phyloP scores from a whole-genome alignment of 2,797 vertebrate species.

The Sebastes hopkinsi region DNA sequence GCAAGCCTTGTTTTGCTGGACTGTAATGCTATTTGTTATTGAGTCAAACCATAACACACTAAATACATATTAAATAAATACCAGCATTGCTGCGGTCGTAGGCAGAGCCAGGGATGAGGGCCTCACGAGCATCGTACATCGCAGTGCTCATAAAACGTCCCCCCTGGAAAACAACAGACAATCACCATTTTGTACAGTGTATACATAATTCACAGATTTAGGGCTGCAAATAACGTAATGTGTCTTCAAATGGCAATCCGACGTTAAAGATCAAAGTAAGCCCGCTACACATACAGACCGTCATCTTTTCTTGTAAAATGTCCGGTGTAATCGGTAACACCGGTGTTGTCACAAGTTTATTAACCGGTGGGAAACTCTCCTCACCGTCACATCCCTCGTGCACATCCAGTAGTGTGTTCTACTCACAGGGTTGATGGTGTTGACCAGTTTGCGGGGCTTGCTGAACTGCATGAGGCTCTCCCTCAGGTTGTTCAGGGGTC shows the following conservation, averaged over 20 bases:
- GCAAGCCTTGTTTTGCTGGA: neutral
- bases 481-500: slow-evolving; percentile 96
- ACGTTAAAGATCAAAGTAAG: too few species aligned
- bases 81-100: slow-evolving; percentile 95
- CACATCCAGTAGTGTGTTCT: neutral
- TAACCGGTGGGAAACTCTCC: too few species aligned
- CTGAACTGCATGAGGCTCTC: slow-evolving; percentile 99
- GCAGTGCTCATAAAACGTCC: slow-evolving; percentile 99
- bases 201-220: neutral
- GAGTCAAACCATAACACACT: neutral
- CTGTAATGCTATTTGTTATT: neutral
- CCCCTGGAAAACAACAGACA: slow-evolving; percentile 81
- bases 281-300: too few species aligned
- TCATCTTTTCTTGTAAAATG: too few species aligned
- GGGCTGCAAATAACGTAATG: neutral
- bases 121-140: slow-evolving; percentile 98
- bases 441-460: slow-evolving; percentile 98
- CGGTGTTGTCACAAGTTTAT: too few species aligned
- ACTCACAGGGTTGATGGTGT: slow-evolving; percentile 98
- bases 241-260: neutral
- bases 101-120: slow-evolving; percentile 96
- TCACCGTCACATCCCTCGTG: accelerated
- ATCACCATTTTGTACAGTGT: neutral
- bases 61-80: slow-evolving; percentile 48
- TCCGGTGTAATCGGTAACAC: too few species aligned